Evolutionary conservation across 2,888 invertebrate genomes (phyloP).

Genomic region (Eupithecia subfuscata): DNA sequence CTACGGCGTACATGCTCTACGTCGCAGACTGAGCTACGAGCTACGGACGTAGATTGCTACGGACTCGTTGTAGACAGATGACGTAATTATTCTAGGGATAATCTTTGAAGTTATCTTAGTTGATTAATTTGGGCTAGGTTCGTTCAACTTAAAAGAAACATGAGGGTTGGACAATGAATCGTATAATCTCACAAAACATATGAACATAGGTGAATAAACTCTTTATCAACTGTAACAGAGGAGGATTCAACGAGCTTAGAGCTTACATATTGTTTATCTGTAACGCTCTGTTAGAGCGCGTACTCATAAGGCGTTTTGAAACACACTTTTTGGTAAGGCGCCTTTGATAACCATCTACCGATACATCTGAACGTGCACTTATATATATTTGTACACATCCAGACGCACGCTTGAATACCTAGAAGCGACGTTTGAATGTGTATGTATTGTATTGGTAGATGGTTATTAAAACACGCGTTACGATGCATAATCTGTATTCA

Average conservation of each 20-base stretch:
- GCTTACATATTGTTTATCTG: too few relatives aligned
- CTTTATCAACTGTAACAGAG: not conserved
- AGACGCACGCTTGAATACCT: not conserved
- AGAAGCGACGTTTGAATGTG: too few relatives aligned
- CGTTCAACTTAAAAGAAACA: too few relatives aligned
- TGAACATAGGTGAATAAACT: too few relatives aligned
- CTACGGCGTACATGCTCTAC: constrained; percentile 23
- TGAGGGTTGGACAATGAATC: too few relatives aligned
- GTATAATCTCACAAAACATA: too few relatives aligned
- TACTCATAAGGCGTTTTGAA: too few relatives aligned
- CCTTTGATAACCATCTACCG: not conserved
- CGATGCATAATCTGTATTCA: not conserved
- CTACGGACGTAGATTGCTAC: not conserved
- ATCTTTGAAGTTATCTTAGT: not conserved
- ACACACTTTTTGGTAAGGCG: not conserved
- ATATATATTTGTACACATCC: not conserved
- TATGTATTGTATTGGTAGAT: too few relatives aligned
- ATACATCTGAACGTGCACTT: not conserved
- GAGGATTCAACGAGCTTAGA: not conserved
- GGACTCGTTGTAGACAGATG: not conserved
- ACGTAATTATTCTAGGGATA: constrained; percentile 2
- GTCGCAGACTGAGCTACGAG: constrained; percentile 5
- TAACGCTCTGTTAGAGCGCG: too few relatives aligned
- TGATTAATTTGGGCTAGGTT: not conserved
- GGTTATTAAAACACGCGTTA: too few relatives aligned